Evolutionary conservation across 2,888 invertebrate species (phyloP).

Genomic region (Megaustenia siamemsis): DNA sequence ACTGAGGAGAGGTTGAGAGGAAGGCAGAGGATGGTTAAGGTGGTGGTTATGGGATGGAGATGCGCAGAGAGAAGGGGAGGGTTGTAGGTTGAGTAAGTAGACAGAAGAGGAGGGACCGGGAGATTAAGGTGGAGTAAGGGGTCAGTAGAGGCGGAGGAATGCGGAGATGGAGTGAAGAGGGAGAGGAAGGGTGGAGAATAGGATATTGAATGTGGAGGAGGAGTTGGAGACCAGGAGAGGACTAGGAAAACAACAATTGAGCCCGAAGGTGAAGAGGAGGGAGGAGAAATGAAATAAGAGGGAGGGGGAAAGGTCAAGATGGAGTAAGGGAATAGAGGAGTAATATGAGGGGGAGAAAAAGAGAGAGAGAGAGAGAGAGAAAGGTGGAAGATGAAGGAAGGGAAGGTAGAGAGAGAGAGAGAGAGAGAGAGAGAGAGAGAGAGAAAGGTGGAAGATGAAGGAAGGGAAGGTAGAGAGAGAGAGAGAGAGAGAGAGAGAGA

Average conservation of each 20-base stretch:
- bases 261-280: background rate
- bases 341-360: background rate
- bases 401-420: background rate
- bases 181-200: too few relatives aligned
- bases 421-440: background rate
- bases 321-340: background rate
- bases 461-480: background rate
- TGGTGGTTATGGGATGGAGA: too few relatives aligned
- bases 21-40: background rate
- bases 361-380: background rate
- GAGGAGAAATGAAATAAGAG: background rate
- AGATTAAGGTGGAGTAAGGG: background rate
- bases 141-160: too few relatives aligned
- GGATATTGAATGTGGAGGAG: background rate
- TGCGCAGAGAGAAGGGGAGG: too few relatives aligned
- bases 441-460: background rate
- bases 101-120: too few relatives aligned
- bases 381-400: background rate
- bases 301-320: background rate
- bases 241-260: background rate
- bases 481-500: background rate
- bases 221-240: background rate
- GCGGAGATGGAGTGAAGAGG: too few relatives aligned
- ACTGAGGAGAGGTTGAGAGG: background rate
- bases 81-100: background rate